A percentile compares a stretch with the other conserved stretches of the same genome.
These are phyloP conservation scores for Drosophila subquinaria DNA, from an alignment of 2,888 invertebrate genomes.

Conservation along the genomic window DNA sequence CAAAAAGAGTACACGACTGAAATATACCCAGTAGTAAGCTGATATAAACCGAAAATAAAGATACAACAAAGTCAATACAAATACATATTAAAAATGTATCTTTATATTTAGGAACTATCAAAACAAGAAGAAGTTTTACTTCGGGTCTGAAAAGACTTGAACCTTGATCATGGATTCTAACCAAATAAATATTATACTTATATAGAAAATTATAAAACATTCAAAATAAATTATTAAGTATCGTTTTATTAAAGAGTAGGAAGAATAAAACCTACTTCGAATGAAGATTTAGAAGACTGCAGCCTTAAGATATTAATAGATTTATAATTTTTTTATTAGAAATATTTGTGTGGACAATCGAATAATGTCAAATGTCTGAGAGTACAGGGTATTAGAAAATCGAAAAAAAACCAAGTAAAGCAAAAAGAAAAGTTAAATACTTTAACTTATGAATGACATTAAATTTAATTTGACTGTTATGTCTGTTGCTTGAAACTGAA, in stretches of 20 bases:
- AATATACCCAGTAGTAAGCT: neutral
- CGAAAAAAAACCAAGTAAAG: constrained; percentile 6
- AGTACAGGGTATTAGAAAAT: constrained; percentile 29
- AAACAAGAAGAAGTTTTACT: neutral
- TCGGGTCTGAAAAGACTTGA: no score
- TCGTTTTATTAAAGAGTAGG: neutral
- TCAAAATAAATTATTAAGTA: neutral
- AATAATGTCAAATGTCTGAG: neutral
- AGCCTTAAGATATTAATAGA: neutral
- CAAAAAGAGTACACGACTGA: neutral
- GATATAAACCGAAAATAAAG: neutral
- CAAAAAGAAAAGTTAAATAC: constrained; percentile 28
- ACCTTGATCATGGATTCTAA: no score
- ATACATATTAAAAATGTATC: neutral
- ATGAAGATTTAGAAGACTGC: neutral
- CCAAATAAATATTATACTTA: no score
- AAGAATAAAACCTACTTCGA: no score
- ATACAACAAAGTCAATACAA: no score
- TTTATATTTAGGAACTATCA: neutral
- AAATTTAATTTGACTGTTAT: constrained; percentile 78
- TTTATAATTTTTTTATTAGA: neutral
- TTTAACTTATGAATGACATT: constrained; percentile 71
- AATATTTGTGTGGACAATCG: neutral
- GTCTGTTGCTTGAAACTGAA: constrained; percentile 60
- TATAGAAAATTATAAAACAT: no score